Base-by-base conservation (phyloP, 2,797 vertebrate species). In the Leontocebus nigricollis region DNA sequence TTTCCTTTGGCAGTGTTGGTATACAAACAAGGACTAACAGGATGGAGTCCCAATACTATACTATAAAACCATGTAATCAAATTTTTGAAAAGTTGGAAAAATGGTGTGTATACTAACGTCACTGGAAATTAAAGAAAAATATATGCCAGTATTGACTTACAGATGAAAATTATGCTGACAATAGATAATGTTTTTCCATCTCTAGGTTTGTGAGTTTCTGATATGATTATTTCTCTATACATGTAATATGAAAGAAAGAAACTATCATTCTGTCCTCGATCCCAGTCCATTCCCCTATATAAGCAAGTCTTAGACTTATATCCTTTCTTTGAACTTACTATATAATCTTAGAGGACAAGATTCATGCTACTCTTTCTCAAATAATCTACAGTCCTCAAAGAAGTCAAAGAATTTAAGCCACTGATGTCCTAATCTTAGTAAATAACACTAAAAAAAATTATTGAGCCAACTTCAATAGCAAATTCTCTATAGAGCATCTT, bases 251-350 rank as follows among this genome's bases (percentile, higher is more conserved):
- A 67, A 79, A 7, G 57, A 86, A 26, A 84, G 55, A 96, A 79
- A 95, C 61, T 80, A 77, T 4, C 91, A 52, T 70, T 88, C 80
- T 77, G 81, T 72, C 50, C 30, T 90, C 77, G 80, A 14, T 6
- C 33, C 30, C 64, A 88, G 55, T 22, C 46, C 76, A 75, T 36
- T 85, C 86, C 94, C 41, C 93, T 44, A 79, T 24, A 11, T 44
- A 76, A 55, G 52, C 26, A 91, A 41, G 30, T 36, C 92, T 95
- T 59, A 94, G 77, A 97, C 27, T 87, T 82, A 72, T 36, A 90
- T 36, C 22, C 39, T 85, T 95, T 95, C 88, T 95, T 96, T 77
- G 27, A 96, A 94, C 41, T 94, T 84, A 57, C 57, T 90, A 44
- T 36, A 22, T 85, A 55, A 96, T 41, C 79, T 59, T 36, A 26